A percentile compares a stretch with the other conserved stretches of the same genome.
These are phyloP conservation scores for Popillia japonica DNA, from an alignment of 1,140 invertebrate species.

Conservation along the genomic window DNA sequence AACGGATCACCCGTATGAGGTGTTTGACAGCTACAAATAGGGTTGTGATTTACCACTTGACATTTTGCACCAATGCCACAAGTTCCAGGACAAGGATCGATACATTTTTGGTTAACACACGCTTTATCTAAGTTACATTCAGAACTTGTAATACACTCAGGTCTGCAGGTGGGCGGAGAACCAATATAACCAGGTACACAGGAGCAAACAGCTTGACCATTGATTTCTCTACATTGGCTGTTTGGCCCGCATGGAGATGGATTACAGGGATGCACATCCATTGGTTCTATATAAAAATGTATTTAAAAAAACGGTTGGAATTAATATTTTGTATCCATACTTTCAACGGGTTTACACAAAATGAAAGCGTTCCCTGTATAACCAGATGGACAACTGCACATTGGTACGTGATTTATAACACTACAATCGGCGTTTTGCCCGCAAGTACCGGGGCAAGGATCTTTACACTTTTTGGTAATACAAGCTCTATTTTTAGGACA, in stretches of 20 bases:
- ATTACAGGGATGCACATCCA: constrained; percentile 60
- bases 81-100: constrained; percentile 69
- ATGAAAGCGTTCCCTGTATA: constrained; percentile 67
- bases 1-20: constrained; percentile 72
- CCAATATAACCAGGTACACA: constrained; percentile 71
- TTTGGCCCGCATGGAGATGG: constrained; percentile 71
- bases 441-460: constrained; percentile 70
- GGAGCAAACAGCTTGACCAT: constrained; percentile 68
- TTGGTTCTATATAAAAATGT: constrained; percentile 40
- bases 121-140: constrained; percentile 67
- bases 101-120: constrained; percentile 69
- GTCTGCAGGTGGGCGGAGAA: constrained; percentile 69
- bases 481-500: constrained; percentile 70
- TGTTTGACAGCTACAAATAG: constrained; percentile 70
- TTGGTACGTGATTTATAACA: constrained; percentile 70
- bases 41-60: constrained; percentile 70
- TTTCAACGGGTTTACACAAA: constrained; percentile 62
- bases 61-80: constrained; percentile 72
- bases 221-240: constrained; percentile 68
- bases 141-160: constrained; percentile 68
- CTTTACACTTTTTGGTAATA: constrained; percentile 66
- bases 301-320: background rate
- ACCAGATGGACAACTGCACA: constrained; percentile 67
- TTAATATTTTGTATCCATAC: constrained; percentile 56
- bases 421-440: constrained; percentile 69